These are phyloP conservation scores for Plagodis dolabraria DNA, from an alignment of 2,888 invertebrate genomes.

Conservation along the genomic window DNA sequence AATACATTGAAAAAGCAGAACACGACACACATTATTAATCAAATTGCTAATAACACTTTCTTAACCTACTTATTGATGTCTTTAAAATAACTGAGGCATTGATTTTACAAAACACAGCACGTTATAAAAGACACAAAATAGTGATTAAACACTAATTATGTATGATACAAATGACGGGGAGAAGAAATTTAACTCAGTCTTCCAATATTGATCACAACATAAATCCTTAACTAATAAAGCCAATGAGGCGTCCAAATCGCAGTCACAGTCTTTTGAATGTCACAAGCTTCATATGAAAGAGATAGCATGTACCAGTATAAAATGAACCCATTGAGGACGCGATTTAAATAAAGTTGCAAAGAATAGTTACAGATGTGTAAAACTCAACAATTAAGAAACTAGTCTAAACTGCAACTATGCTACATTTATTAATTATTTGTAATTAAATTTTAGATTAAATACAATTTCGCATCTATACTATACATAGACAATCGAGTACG, in stretches of 20 bases:
- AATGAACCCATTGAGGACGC: too few species aligned
- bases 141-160: background rate
- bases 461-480: too few species aligned
- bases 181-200: background rate
- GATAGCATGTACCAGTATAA: too few species aligned
- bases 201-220: background rate
- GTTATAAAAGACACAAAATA: background rate
- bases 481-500: too few species aligned
- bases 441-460: too few species aligned
- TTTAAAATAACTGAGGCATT: conserved; percentile 19
- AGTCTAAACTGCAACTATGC: too few species aligned
- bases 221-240: background rate
- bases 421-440: too few species aligned
- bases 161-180: conserved; percentile 8
- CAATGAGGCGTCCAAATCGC: conserved; percentile 4
- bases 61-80: conserved; percentile 18
- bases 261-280: conserved; percentile 20
- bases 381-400: too few species aligned
- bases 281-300: background rate
- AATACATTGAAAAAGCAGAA: too few species aligned
- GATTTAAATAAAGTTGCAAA: too few species aligned
- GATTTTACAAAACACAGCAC: conserved; percentile 1
- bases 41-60: background rate
- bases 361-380: too few species aligned
- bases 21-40: too few species aligned